phyloP scores from a whole-genome alignment of 2,797 vertebrate species.

The Discoglossus pictus region DNA sequence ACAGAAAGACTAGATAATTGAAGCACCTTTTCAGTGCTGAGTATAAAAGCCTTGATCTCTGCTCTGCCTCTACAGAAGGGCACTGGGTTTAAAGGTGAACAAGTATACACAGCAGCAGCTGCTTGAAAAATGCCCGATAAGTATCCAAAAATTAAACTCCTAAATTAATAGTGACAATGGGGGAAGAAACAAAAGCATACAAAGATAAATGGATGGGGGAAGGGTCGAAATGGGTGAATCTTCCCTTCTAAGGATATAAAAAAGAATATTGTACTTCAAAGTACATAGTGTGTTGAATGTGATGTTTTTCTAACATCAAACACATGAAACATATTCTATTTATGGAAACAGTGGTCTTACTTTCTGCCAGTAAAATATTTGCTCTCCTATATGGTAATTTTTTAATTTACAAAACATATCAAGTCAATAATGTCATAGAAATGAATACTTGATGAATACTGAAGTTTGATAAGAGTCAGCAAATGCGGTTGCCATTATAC shows the following conservation, averaged over 20 bases:
- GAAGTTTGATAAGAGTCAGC: no score
- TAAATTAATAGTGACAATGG: conserved; percentile 52
- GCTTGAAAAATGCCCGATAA: conserved; percentile 36
- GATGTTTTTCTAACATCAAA: no score
- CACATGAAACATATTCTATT: no score
- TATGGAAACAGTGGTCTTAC: no score
- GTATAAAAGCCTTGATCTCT: conserved; percentile 35
- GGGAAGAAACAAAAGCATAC: not conserved
- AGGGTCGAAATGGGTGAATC: conserved; percentile 27
- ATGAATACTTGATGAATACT: no score
- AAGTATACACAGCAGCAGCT: conserved; percentile 31
- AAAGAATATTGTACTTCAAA: not conserved
- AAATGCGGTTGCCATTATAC: no score
- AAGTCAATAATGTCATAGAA: no score
- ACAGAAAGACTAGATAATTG: conserved; percentile 40
- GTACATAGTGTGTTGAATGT: no score
- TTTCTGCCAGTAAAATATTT: no score
- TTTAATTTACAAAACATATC: no score
- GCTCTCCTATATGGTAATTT: no score
- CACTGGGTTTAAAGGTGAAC: not conserved
- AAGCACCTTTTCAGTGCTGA: conserved; percentile 33
- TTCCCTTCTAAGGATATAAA: no score
- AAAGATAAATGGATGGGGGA: conserved; percentile 24
- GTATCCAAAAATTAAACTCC: conserved; percentile 50
- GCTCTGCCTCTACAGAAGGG: conserved; percentile 40